Evolutionary conservation across 2,888 invertebrate genomes (phyloP).

Genomic region (Epinotia demarniana): DNA sequence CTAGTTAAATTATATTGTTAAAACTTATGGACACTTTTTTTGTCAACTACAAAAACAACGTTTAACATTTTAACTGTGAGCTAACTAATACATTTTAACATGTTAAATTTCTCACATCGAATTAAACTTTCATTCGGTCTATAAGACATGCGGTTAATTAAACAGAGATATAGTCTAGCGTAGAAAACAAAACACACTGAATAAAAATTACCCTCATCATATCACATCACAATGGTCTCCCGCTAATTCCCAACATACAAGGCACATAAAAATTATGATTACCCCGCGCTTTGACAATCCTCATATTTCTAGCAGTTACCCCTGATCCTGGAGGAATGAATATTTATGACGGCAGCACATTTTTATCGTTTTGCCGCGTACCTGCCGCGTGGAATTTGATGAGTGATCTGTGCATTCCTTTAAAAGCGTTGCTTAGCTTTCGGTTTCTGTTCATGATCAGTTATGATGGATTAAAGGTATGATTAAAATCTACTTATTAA

Average conservation of each 20-base stretch:
- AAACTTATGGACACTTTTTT: no score
- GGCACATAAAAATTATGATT: constrained; percentile 76
- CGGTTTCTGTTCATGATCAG: constrained; percentile 18
- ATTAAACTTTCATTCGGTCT: neutral
- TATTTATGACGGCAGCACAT: constrained; percentile 74
- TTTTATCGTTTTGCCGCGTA: constrained; percentile 73
- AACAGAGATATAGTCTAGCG: no score
- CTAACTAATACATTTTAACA: neutral
- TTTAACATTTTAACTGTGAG: no score
- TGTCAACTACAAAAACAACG: no score
- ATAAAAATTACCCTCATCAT: constrained; percentile 40
- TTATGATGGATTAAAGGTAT: neutral
- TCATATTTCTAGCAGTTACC: constrained; percentile 72
- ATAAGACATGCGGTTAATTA: neutral
- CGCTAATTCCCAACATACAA: constrained; percentile 47
- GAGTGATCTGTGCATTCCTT: constrained; percentile 53
- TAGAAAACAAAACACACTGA: neutral
- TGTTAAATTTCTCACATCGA: neutral
- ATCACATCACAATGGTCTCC: constrained; percentile 44
- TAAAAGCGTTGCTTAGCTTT: constrained; percentile 52
- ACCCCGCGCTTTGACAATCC: constrained; percentile 71
- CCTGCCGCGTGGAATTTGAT: constrained; percentile 66
- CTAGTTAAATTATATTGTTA: no score
- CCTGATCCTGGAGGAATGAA: constrained; percentile 66
- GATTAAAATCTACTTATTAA: neutral